Evolutionary conservation across 2,888 invertebrate genomes (phyloP).

Genomic region (Andrena trimmerana): DNA sequence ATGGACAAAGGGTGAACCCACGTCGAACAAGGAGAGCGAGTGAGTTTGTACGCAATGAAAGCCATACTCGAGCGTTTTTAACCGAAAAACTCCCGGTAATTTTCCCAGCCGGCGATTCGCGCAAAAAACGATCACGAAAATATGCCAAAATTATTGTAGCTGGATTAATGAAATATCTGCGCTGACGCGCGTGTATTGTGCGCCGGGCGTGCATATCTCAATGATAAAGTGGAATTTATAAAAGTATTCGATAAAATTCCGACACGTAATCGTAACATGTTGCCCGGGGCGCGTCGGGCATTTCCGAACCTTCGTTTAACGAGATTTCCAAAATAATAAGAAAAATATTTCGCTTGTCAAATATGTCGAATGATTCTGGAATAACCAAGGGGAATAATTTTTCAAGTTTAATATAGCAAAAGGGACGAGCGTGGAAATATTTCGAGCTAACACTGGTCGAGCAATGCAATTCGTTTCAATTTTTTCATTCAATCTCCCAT

Average conservation of each 20-base stretch:
- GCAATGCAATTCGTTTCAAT: too few species aligned
- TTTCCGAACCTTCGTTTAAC: not conserved
- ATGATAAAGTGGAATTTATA: conserved; percentile 41
- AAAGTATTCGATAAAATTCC: conserved; percentile 46
- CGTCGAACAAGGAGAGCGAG: conserved; percentile 47
- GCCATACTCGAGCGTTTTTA: conserved; percentile 10
- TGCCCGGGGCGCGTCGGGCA: not conserved
- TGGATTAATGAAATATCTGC: conserved; percentile 44
- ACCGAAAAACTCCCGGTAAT: conserved; percentile 27
- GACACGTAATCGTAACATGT: conserved; percentile 27
- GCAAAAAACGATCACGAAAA: not conserved
- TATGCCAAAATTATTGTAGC: conserved; percentile 33
- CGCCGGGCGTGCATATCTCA: not conserved
- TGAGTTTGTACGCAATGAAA: conserved; percentile 48
- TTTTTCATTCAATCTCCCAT: too few species aligned
- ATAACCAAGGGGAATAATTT: not conserved
- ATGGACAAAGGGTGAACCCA: conserved; percentile 30
- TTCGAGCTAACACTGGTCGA: too few species aligned
- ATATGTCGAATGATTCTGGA: not conserved
- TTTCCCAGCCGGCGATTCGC: not conserved
- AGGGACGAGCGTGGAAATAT: too few species aligned
- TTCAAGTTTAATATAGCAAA: not conserved
- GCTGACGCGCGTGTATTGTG: not conserved
- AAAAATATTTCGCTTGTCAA: conserved; percentile 6
- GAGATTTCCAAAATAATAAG: conserved; percentile 9